phyloP scores from a whole-genome alignment of 2,888 invertebrate species.

The Oxystoma pomonae region DNA sequence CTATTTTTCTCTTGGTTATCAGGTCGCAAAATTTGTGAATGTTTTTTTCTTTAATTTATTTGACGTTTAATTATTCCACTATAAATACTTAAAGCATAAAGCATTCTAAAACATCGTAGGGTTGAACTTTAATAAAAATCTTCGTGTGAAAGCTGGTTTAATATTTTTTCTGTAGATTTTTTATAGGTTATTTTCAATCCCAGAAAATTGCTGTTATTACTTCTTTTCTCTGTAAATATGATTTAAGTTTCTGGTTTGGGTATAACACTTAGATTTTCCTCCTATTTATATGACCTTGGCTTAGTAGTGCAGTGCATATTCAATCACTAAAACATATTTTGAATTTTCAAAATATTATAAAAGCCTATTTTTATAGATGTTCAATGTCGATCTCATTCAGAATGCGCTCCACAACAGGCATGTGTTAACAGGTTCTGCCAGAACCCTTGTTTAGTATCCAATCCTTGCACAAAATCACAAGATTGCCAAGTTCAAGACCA shows the following conservation, averaged over 20 bases:
- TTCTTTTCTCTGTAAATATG: no score
- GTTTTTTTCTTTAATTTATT: no score
- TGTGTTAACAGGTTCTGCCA: conserved; percentile 76
- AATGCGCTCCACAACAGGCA: conserved; percentile 73
- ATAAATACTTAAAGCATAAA: no score
- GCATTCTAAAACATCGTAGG: no score
- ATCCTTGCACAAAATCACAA: conserved; percentile 70
- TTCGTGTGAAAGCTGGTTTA: no score
- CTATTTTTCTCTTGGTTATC: not conserved
- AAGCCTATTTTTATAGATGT: conserved; percentile 52
- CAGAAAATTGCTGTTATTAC: no score
- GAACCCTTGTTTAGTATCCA: conserved; percentile 73
- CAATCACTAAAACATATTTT: not conserved
- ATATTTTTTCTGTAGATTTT: no score
- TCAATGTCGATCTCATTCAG: conserved; percentile 73
- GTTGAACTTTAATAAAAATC: no score
- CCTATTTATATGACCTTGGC: not conserved
- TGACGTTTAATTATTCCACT: no score
- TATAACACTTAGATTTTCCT: not conserved
- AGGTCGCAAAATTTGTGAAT: no score
- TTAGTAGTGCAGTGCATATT: not conserved
- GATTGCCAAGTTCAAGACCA: conserved; percentile 81
- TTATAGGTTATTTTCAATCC: no score
- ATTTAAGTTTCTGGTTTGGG: not conserved
- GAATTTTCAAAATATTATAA: not conserved